phyloP scores from a whole-genome alignment of 2,113 vertebrate genomes.

The Corythoichthys intestinalis region DNA sequence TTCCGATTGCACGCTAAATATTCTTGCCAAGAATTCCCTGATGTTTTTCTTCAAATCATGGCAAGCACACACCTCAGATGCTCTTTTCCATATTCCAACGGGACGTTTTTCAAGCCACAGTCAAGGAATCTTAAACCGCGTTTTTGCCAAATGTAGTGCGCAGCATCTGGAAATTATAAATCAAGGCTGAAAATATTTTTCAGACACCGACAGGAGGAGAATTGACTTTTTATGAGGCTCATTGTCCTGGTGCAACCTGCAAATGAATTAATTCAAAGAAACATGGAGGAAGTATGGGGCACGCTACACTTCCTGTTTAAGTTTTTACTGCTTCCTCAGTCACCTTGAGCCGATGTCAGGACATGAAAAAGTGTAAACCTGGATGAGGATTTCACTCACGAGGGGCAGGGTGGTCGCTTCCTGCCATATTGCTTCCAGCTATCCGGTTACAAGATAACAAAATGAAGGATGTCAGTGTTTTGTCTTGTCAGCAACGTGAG shows the following conservation, averaged over 20 bases:
- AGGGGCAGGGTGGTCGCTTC: conserved; percentile 15
- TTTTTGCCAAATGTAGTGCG: neutral
- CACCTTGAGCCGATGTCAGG: conserved; percentile 22
- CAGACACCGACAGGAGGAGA: too few relatives aligned
- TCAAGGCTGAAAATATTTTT: neutral
- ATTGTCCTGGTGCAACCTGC: neutral
- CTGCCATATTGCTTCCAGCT: conserved; percentile 35
- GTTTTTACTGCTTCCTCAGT: conserved; percentile 1
- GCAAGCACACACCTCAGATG: neutral
- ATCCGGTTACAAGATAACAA: conserved; percentile 40
- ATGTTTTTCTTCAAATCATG: neutral
- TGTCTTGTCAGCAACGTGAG: neutral
- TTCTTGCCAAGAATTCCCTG: too few relatives aligned
- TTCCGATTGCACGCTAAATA: neutral
- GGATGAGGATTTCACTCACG: conserved; percentile 3
- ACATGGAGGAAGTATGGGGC: neutral
- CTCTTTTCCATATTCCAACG: neutral
- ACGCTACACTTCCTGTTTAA: conserved; percentile 38
- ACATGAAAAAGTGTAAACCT: conserved; percentile 23
- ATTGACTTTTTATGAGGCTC: neutral
- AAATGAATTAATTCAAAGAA: neutral
- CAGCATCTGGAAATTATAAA: neutral
- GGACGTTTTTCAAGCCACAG: neutral
- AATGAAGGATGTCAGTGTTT: conserved; percentile 1
- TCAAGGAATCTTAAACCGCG: neutral